Conservation (phyloP, 2,888 invertebrate genomes). For the Theretra japonica region DNA sequence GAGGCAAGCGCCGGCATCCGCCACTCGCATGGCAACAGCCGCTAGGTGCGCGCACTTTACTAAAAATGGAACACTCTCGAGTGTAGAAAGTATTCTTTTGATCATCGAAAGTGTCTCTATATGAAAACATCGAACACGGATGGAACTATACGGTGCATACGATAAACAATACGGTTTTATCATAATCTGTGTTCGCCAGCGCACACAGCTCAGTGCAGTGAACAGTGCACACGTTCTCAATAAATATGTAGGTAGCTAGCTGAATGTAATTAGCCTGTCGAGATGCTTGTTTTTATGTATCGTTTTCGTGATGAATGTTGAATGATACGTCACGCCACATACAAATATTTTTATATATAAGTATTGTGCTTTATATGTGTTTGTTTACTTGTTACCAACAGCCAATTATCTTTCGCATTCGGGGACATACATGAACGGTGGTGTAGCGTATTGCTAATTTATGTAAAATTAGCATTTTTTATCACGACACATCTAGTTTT, state of each 20-base stretch:
- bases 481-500: slow-evolving; percentile 20
- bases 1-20: slow-evolving; percentile 49
- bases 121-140: slow-evolving; percentile 51
- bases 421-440: not conserved
- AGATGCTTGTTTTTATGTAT: slow-evolving; percentile 29
- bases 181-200: slow-evolving; percentile 9
- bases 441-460: slow-evolving; percentile 17
- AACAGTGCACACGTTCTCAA: not conserved
- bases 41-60: slow-evolving; percentile 60
- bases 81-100: slow-evolving; percentile 74
- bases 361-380: slow-evolving; percentile 12
- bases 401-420: slow-evolving; percentile 22
- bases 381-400: slow-evolving; percentile 26
- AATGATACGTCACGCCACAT: slow-evolving; percentile 23
- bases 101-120: slow-evolving; percentile 61
- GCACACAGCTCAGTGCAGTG: not conserved
- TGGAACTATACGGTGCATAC: slow-evolving; percentile 34
- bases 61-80: slow-evolving; percentile 79
- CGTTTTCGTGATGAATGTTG: slow-evolving; percentile 26
- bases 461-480: slow-evolving; percentile 19
- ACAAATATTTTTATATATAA: slow-evolving; percentile 20
- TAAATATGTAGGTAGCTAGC: slow-evolving; percentile 30
- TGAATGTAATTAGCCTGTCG: slow-evolving; percentile 29
- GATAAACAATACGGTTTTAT: slow-evolving; percentile 25
- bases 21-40: slow-evolving; percentile 70